A percentile compares a stretch with the other conserved stretches of the same genome.
Evolutionary conservation across 2,797 vertebrate genomes (phyloP).

Genomic region (Podarcis lilfordi): DNA sequence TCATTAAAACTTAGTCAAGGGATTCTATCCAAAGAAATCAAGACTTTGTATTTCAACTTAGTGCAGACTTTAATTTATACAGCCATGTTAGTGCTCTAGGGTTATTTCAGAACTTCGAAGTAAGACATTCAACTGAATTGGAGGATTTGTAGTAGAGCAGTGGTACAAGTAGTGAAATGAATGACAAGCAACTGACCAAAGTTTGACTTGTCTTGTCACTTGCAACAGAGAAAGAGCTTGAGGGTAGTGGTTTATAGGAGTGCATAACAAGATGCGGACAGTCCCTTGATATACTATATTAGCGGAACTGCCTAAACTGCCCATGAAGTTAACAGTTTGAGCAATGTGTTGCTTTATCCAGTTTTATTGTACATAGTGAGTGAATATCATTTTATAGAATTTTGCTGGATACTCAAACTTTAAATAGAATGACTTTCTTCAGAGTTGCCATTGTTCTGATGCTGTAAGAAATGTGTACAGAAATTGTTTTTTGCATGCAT

Average conservation of each 20-base stretch:
- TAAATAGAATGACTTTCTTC: background rate
- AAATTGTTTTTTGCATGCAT: background rate
- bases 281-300: background rate
- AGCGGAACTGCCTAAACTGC: background rate
- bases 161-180: background rate
- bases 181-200: background rate
- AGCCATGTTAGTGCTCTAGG: background rate
- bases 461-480: background rate
- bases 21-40: background rate
- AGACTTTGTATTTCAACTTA: background rate
- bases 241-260: background rate
- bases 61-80: background rate
- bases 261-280: background rate
- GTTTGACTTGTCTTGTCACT: background rate
- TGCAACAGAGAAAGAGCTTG: background rate
- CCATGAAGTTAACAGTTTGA: background rate
- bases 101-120: background rate
- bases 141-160: background rate
- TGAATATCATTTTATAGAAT: background rate
- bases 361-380: background rate
- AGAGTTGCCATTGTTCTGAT: background rate
- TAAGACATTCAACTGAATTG: background rate
- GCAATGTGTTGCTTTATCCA: background rate
- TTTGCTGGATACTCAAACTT: background rate
- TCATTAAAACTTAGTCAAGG: background rate